Evolutionary conservation across 2,888 invertebrate species (phyloP).

Genomic region (Macrophya annulata): DNA sequence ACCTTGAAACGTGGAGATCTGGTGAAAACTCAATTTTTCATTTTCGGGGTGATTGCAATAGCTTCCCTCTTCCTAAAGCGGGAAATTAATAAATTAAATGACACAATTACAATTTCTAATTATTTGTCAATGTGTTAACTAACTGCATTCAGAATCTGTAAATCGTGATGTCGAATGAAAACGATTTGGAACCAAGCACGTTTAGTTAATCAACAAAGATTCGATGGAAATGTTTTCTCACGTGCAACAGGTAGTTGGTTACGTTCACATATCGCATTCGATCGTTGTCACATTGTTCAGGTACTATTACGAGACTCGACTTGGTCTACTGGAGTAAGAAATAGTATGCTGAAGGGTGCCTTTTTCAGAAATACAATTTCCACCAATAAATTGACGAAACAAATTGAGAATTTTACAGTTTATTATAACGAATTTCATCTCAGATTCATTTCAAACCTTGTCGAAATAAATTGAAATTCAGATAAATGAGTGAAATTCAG

Average conservation of each 20-base stretch:
- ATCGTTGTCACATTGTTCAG: constrained; percentile 11
- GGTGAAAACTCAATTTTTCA: too few species aligned
- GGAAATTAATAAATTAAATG: too few species aligned
- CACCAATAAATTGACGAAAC: neutral
- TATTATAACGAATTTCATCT: neutral
- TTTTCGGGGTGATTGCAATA: too few species aligned
- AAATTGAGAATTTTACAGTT: neutral
- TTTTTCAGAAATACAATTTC: neutral
- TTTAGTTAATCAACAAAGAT: constrained; percentile 29
- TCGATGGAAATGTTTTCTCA: constrained; percentile 37
- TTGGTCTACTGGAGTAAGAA: neutral
- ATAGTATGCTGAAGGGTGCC: neutral
- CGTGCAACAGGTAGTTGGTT: constrained; percentile 43
- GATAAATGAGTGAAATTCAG: neutral
- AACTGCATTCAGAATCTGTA: neutral
- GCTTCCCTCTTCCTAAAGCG: too few species aligned
- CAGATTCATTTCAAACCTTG: neutral
- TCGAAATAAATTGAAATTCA: neutral
- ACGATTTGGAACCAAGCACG: neutral
- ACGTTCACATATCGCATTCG: constrained; percentile 31
- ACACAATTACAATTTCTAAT: neutral
- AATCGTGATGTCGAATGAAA: neutral
- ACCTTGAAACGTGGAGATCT: too few species aligned
- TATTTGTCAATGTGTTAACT: neutral
- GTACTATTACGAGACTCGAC: neutral